Base-by-base conservation (phyloP, 2,113 vertebrate species). In the Nibea albiflora region DNA sequence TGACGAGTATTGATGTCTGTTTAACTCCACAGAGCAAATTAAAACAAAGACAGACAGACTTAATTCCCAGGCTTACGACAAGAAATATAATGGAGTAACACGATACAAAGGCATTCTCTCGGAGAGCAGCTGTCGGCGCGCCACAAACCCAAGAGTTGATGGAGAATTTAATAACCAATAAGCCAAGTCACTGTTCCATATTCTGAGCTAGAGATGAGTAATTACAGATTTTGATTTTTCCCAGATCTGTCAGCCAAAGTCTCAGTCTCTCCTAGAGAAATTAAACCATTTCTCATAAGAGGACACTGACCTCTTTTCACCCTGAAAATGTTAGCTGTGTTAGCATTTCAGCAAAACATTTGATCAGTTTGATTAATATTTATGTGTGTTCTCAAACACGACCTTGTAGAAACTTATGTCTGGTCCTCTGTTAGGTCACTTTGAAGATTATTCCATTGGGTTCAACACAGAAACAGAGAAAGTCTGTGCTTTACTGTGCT, bases 151-250 rank as follows among this genome's bases (percentile, higher is more conserved):
- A 42, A 24, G 61, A 81, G 85, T 73, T 88, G 76, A 90, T 88
- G 85, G 90, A 90, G 92, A 88, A 90, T 93, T 93, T 89, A 90
- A 88, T 92, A 85, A 86, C 73, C 76, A 81, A 87, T 81, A 87
- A 85, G 61, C 85, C 88, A 83, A 89, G 52, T 84, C 74, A 62
- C 44, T 73, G 61, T 75, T 69, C 62, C 53, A 35, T 76, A 57
- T 74, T 84, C 61, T 67, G 72, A 76, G 54, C 46, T 31, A 10
- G 61, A 83, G 60, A 86, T 86, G 83, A 84, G 31, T 85, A 82
- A 87, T 88, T 80, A 52, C 70, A 78, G 35, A 50, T 73, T 89
- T 68, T 79, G 64, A 88, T 64, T 28, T 82, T 85, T 87, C 74
- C 80, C 52, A 77, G 64, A 85, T 72, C 65, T 73, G 54, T 83